Evolutionary conservation across 2,888 invertebrate genomes (phyloP).

Genomic region (Actias luna): DNA sequence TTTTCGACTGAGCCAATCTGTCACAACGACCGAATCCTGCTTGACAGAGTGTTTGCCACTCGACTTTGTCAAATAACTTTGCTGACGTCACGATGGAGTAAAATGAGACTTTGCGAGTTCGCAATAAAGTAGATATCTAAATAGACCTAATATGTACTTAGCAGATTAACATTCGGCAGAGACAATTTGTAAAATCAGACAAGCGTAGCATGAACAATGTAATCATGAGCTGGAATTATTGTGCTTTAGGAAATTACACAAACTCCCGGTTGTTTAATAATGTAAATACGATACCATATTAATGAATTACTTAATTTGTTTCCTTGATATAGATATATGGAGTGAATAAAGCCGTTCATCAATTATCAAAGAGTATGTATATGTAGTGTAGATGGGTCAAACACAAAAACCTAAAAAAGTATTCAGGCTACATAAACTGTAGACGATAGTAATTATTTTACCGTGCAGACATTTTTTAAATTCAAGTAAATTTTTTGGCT

Average conservation of each 20-base stretch:
- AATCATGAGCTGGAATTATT: conserved; percentile 8
- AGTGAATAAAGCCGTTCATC: too few species aligned
- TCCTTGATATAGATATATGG: background rate
- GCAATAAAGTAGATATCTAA: conserved; percentile 8
- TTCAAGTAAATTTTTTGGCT: too few species aligned
- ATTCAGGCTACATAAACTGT: too few species aligned
- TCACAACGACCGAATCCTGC: conserved; percentile 17
- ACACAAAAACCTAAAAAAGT: too few species aligned
- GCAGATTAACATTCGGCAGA: conserved; percentile 5
- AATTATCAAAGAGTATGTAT: too few species aligned
- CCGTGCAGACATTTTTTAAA: too few species aligned
- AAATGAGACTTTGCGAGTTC: conserved; percentile 10
- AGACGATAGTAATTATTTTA: too few species aligned
- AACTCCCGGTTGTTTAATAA: background rate
- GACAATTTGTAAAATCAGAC: conserved; percentile 9
- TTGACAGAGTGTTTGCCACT: conserved; percentile 19
- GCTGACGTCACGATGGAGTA: conserved; percentile 5
- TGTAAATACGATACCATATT: background rate
- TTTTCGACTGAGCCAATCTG: conserved; percentile 18
- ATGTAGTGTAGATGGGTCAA: too few species aligned
- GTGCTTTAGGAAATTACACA: background rate
- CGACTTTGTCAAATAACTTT: conserved; percentile 14
- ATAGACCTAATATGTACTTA: background rate
- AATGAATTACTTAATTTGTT: background rate
- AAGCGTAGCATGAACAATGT: conserved; percentile 2